Conservation (phyloP, 2,888 invertebrate species). For the Archaeoteleia sp. region DNA sequence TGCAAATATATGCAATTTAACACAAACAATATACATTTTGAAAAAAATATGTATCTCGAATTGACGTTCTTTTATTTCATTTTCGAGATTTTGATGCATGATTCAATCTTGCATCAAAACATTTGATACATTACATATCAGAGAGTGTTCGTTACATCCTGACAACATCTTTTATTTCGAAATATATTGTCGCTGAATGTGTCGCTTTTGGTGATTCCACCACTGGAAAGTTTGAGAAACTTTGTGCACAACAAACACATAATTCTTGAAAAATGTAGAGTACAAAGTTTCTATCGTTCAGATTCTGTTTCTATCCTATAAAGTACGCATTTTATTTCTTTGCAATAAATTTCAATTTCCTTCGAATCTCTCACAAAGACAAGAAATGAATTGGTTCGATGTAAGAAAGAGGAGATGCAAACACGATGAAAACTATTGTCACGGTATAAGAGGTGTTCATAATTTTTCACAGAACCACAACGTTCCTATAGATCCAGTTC, state of each 20-base stretch:
- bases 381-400: constrained; percentile 1
- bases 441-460: too few species aligned
- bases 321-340: constrained; percentile 12
- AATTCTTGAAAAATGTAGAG: constrained; percentile 12
- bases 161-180: background rate
- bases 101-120: too few species aligned
- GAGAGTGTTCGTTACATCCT: background rate
- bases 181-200: constrained; percentile 1
- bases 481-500: too few species aligned
- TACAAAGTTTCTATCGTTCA: constrained; percentile 13
- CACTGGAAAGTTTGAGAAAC: constrained; percentile 11
- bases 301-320: constrained; percentile 1
- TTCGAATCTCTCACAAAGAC: background rate
- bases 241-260: constrained; percentile 19
- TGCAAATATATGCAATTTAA: too few species aligned
- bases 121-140: too few species aligned
- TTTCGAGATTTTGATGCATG: too few species aligned
- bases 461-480: too few species aligned
- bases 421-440: background rate
- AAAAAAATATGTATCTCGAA: too few species aligned
- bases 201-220: constrained; percentile 8
- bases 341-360: constrained; percentile 10
- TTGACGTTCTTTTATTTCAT: too few species aligned
- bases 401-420: background rate
- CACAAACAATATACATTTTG: too few species aligned